Conservation (phyloP, 2,888 invertebrate genomes). For the Agrotis puta region DNA sequence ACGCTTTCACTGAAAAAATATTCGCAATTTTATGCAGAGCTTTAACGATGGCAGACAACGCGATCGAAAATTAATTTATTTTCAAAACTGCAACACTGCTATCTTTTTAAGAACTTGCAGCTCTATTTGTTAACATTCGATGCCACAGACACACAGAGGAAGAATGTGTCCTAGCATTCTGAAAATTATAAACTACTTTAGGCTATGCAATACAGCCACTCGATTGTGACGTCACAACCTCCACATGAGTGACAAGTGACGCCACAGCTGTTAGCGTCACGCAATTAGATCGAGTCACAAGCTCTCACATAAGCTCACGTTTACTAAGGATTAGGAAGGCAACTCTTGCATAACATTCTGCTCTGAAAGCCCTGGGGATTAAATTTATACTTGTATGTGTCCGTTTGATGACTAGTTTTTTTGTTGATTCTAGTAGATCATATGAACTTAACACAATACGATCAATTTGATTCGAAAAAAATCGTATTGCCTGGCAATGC, state of each 20-base stretch:
- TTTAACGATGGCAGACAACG: neutral
- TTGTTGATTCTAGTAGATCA: too few species aligned
- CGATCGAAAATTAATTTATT: neutral
- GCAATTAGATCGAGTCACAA: conserved; percentile 25
- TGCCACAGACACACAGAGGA: too few species aligned
- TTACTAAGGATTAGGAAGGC: neutral
- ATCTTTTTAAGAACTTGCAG: too few species aligned
- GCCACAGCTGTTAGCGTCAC: conserved; percentile 4
- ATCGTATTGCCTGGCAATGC: too few species aligned
- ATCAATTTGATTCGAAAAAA: too few species aligned
- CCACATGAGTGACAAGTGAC: too few species aligned
- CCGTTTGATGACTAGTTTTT: neutral
- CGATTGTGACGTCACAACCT: neutral
- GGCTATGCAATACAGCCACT: too few species aligned
- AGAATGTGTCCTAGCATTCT: too few species aligned
- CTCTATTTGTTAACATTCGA: neutral
- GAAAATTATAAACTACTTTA: too few species aligned
- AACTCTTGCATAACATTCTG: conserved; percentile 10
- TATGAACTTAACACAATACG: too few species aligned
- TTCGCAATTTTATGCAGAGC: neutral
- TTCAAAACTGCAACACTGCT: neutral
- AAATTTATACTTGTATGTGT: neutral
- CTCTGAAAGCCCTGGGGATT: neutral
- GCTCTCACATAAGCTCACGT: conserved; percentile 9
- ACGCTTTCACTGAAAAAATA: neutral